Evolutionary conservation across 2,797 vertebrate species (phyloP).

Genomic region (Coregonus suidteri): DNA sequence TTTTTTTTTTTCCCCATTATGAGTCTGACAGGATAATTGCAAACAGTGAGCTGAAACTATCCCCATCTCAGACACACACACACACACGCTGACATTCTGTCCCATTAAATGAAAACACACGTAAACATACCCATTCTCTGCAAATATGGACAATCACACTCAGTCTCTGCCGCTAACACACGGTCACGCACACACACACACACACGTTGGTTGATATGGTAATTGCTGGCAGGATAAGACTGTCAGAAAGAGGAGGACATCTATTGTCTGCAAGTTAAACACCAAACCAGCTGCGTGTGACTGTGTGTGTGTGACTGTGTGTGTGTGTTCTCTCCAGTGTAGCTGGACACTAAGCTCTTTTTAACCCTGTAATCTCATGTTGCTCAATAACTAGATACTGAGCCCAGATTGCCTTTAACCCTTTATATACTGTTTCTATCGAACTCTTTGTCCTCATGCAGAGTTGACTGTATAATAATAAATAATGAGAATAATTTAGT

Average conservation of each 20-base stretch:
- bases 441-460: too few species aligned
- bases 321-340: too few species aligned
- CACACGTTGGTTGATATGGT: constrained; percentile 44
- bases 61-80: constrained; percentile 9
- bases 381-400: too few species aligned
- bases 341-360: too few species aligned
- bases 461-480: too few species aligned
- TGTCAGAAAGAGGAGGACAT: constrained; percentile 67
- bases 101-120: constrained; percentile 23
- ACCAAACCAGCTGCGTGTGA: constrained; percentile 27
- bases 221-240: constrained; percentile 75
- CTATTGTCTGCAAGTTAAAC: constrained; percentile 65
- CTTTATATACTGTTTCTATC: too few species aligned
- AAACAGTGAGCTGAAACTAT: constrained; percentile 51
- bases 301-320: constrained; percentile 16
- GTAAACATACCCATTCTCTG: constrained; percentile 17
- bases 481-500: too few species aligned
- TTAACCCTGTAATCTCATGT: too few species aligned
- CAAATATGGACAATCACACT: constrained; percentile 13
- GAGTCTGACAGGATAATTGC: constrained; percentile 68
- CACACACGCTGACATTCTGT: constrained; percentile 21
- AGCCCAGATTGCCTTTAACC: too few species aligned
- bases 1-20: constrained; percentile 18
- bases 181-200: not conserved
- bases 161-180: too few species aligned